These are phyloP conservation scores for Hydractinia echinata DNA, from an alignment of 30 jellyfish, hydroid and myxozoan species.

Conservation along the genomic window DNA sequence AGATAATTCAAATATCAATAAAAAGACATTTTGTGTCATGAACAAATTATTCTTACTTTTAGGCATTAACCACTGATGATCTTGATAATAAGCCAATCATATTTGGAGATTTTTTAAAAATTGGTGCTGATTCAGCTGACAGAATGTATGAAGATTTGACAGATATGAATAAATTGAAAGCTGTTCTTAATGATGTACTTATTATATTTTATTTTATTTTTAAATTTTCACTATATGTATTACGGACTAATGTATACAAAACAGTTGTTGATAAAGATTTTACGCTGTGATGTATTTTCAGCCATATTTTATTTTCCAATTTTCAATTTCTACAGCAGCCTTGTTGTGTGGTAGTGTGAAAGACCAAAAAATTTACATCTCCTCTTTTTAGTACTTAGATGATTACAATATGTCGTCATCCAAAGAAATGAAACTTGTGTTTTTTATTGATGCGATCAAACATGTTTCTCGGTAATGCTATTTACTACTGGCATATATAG, in stretches of 20 bases:
- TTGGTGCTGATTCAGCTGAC: slow-evolving; percentile 76
- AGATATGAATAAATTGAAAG: slow-evolving; percentile 56
- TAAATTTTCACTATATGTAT: too few relatives aligned
- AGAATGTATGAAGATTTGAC: slow-evolving; percentile 82
- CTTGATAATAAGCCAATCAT: slow-evolving; percentile 72
- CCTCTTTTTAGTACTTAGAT: slow-evolving; percentile 63
- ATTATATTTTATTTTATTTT: not conserved
- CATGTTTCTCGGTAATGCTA: slow-evolving; percentile 71
- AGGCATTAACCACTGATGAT: slow-evolving; percentile 51
- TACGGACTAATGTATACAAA: too few relatives aligned
- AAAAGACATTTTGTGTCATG: not conserved
- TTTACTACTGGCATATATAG: too few relatives aligned
- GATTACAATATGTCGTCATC: slow-evolving; percentile 94
- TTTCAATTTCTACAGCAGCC: too few relatives aligned
- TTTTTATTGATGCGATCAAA: slow-evolving; percentile 84
- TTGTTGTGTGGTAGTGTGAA: too few relatives aligned
- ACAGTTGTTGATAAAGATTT: too few relatives aligned
- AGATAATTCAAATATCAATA: too few relatives aligned
- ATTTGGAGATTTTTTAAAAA: slow-evolving; percentile 83
- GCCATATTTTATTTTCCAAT: too few relatives aligned
- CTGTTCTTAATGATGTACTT: slow-evolving; percentile 74
- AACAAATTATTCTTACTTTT: slow-evolving; percentile 2
- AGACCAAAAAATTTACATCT: not conserved
- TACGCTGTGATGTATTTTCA: too few relatives aligned
- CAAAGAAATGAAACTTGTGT: slow-evolving; percentile 87